Percentiles rank a stretch among this genome's conserved stretches.
Conservation (phyloP, 2,113 vertebrate genomes). For the Spheniscus mendiculus region DNA sequence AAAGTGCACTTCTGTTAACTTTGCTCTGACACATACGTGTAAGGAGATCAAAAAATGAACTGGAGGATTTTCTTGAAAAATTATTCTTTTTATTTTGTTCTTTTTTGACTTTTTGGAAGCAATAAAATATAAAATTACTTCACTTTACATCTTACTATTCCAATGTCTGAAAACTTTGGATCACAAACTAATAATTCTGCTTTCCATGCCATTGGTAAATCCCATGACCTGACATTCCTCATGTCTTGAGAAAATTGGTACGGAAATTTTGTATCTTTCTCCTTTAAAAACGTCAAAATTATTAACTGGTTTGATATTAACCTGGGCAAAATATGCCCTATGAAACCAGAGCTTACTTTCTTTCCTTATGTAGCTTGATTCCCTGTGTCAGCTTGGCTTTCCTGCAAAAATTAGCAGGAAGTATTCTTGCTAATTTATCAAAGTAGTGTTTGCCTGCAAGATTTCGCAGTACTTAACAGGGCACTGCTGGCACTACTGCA, state of each 20-base stretch:
- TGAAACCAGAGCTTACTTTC: neutral
- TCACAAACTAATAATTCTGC: neutral
- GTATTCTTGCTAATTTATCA: slow-evolving; percentile 18
- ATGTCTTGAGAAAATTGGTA: neutral
- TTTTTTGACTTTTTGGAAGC: neutral
- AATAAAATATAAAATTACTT: neutral
- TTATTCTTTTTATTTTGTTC: neutral
- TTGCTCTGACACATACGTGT: neutral
- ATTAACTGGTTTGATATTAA: neutral
- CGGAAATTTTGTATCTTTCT: neutral
- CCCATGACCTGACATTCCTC: neutral
- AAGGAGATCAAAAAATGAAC: neutral
- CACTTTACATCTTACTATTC: neutral
- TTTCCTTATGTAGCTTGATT: neutral
- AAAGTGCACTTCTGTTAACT: neutral
- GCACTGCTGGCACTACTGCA: neutral
- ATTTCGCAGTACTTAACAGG: slow-evolving; percentile 18
- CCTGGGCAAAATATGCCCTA: neutral
- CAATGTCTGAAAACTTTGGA: neutral
- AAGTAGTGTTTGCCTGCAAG: neutral
- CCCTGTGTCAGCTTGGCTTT: neutral
- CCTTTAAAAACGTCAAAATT: neutral
- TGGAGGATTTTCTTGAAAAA: neutral
- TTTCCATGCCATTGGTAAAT: neutral
- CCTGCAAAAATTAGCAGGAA: neutral